Evolutionary conservation across 1,140 invertebrate genomes (phyloP).

Genomic region (Sitophilus oryzae): DNA sequence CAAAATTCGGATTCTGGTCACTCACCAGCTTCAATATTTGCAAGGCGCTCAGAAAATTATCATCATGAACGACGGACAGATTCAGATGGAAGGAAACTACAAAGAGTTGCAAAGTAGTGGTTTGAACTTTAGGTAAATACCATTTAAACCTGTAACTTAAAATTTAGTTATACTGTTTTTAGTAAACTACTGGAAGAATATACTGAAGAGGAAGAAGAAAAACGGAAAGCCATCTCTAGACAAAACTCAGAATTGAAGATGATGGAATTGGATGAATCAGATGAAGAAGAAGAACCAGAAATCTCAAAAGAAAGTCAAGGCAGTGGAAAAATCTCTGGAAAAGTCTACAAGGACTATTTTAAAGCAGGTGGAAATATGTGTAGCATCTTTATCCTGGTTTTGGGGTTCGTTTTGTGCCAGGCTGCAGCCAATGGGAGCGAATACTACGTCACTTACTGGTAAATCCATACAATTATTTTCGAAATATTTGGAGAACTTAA

Average conservation of each 20-base stretch:
- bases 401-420: conserved; percentile 55
- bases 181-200: conserved; percentile 41
- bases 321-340: conserved; percentile 52
- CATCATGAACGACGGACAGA: conserved; percentile 44
- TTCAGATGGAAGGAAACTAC: conserved; percentile 46
- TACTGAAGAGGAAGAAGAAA: conserved; percentile 39
- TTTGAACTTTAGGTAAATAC: conserved; percentile 37
- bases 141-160: background rate
- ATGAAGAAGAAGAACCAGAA: conserved; percentile 36
- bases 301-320: conserved; percentile 39
- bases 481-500: too few species aligned
- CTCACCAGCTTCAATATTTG: conserved; percentile 68
- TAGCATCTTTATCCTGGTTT: conserved; percentile 48
- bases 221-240: conserved; percentile 39
- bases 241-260: conserved; percentile 46
- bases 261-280: conserved; percentile 21
- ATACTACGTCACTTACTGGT: conserved; percentile 65
- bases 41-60: conserved; percentile 54
- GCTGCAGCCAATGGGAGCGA: conserved; percentile 58
- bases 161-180: background rate
- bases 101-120: conserved; percentile 42
- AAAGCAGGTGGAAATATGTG: conserved; percentile 52
- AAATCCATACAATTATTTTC: too few species aligned
- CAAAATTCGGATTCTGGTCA: conserved; percentile 68
- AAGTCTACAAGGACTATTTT: conserved; percentile 58